phyloP scores from a whole-genome alignment of 2,113 vertebrate genomes.

The Laticauda laticaudata region DNA sequence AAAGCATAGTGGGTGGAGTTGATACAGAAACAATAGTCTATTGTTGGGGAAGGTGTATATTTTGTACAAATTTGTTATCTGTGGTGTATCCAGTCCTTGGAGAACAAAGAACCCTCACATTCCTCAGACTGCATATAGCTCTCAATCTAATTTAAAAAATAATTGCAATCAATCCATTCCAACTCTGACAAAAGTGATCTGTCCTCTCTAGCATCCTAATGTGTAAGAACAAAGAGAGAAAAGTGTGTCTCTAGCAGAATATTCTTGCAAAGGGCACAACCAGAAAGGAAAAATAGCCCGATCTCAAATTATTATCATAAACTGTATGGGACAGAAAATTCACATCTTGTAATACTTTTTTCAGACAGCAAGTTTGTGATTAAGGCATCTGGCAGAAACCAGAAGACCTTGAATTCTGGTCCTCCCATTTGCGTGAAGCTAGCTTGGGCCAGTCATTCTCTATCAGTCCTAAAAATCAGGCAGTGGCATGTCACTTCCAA shows the following conservation, averaged over 20 bases:
- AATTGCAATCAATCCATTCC: neutral
- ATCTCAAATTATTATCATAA: neutral
- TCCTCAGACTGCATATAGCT: neutral
- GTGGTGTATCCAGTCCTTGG: neutral
- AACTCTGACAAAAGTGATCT: neutral
- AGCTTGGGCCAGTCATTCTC: neutral
- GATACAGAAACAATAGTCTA: neutral
- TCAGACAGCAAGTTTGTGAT: neutral
- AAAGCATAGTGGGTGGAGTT: neutral
- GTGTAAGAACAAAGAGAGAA: neutral
- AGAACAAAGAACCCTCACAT: neutral
- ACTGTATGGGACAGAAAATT: neutral
- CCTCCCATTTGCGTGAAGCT: neutral
- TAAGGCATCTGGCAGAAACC: neutral
- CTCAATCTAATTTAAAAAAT: neutral
- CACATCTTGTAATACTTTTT: neutral
- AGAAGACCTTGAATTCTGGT: neutral
- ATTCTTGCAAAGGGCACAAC: neutral
- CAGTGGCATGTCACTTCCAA: neutral
- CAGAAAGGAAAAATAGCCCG: neutral
- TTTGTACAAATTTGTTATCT: neutral
- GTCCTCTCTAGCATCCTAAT: neutral
- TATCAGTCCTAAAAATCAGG: neutral
- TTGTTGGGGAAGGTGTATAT: neutral
- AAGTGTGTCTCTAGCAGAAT: neutral